Percentiles rank a stretch among this genome's conserved stretches.
Evolutionary conservation across 2,797 vertebrate genomes (phyloP).

Genomic region (Serranus cabrilla): DNA sequence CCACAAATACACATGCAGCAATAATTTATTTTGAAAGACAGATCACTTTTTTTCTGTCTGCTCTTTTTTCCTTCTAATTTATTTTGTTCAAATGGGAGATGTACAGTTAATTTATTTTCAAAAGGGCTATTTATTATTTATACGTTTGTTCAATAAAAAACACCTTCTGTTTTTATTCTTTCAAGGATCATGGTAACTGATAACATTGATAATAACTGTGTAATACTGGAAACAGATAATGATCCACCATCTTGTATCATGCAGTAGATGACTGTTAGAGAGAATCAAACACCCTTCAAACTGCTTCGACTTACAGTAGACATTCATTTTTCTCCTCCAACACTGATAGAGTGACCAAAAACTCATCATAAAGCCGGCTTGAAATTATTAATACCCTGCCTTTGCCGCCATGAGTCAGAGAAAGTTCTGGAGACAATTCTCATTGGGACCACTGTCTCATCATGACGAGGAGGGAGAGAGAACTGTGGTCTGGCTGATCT

Average conservation of each 20-base stretch:
- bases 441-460: conserved; percentile 65
- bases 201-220: too few relatives aligned
- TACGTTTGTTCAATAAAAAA: too few relatives aligned
- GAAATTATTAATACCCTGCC: conserved; percentile 66
- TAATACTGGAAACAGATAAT: neutral
- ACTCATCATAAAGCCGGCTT: conserved; percentile 54
- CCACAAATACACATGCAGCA: too few relatives aligned
- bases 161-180: too few relatives aligned
- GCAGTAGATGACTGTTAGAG: conserved; percentile 6
- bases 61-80: too few relatives aligned
- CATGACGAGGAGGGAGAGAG: conserved; percentile 13
- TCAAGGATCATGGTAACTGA: too few relatives aligned
- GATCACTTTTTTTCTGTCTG: too few relatives aligned
- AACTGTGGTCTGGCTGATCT: conserved; percentile 61
- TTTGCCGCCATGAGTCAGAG: conserved; percentile 54
- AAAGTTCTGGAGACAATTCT: conserved; percentile 69
- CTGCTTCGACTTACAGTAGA: conserved; percentile 24
- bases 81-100: too few relatives aligned
- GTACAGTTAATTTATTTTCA: too few relatives aligned
- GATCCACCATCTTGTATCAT: neutral
- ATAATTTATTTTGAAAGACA: too few relatives aligned
- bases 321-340: conserved; percentile 34
- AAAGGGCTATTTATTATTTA: too few relatives aligned
- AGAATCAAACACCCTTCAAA: conserved; percentile 9
- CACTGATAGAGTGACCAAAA: conserved; percentile 56